These are phyloP conservation scores for Trichogramma evanescens DNA, from an alignment of 2,888 invertebrate species.

Conservation along the genomic window DNA sequence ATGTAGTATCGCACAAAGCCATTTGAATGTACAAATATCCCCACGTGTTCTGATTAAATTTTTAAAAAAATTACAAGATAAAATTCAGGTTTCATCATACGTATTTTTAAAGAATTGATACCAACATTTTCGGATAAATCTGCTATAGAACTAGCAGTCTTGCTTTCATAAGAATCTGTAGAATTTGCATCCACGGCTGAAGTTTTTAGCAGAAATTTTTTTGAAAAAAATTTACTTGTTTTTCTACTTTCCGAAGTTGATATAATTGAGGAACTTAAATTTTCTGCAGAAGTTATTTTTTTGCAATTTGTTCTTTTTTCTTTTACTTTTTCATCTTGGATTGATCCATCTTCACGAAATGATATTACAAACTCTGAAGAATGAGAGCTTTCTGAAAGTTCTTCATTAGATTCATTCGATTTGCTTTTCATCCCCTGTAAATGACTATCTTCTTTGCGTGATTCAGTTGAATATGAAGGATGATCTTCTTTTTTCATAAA, in stretches of 20 bases:
- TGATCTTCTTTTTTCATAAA: too few species aligned
- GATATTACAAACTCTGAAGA: too few species aligned
- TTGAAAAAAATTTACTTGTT: constrained; percentile 28
- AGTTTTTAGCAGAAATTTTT: too few species aligned
- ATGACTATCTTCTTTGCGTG: neutral
- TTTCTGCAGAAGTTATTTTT: constrained; percentile 20
- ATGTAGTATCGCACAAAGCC: constrained; percentile 70
- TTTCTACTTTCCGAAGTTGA: constrained; percentile 22
- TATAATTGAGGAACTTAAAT: constrained; percentile 23
- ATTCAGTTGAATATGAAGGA: neutral
- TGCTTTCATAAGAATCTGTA: too few species aligned
- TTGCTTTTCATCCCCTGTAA: neutral
- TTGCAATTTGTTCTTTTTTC: constrained; percentile 9
- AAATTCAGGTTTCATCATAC: too few species aligned
- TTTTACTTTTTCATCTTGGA: neutral
- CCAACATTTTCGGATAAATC: too few species aligned
- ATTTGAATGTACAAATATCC: constrained; percentile 68
- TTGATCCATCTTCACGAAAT: neutral
- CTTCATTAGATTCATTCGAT: neutral
- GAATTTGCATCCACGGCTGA: too few species aligned
- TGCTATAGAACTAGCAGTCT: too few species aligned
- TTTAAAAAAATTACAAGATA: too few species aligned
- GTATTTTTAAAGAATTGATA: too few species aligned
- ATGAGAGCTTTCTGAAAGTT: constrained; percentile 16
- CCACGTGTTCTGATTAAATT: too few species aligned